Evolutionary conservation across 2,888 invertebrate genomes (phyloP).

Genomic region (Ashinkailepas kermadecensis): DNA sequence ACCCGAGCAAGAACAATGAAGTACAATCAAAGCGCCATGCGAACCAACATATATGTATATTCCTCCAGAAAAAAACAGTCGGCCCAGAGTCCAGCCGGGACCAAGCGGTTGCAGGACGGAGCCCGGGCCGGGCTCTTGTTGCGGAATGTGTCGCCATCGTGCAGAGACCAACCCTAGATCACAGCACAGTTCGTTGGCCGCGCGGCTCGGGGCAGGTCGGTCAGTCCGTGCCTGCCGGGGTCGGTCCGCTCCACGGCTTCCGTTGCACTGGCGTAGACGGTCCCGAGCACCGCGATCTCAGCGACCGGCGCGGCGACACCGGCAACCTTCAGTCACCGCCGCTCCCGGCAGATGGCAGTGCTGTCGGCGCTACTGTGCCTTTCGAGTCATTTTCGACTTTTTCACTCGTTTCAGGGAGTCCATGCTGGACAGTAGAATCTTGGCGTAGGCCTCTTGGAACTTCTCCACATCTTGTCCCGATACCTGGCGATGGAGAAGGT

Average conservation of each 20-base stretch:
- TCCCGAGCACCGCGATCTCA: background rate
- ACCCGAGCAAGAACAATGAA: too few species aligned
- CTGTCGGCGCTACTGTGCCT: background rate
- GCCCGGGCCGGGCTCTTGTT: too few species aligned
- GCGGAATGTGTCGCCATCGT: constrained; percentile 23
- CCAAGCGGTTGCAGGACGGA: too few species aligned
- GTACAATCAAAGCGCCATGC: too few species aligned
- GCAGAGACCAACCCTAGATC: constrained; percentile 24
- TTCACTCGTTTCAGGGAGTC: constrained; percentile 33
- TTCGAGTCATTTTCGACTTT: constrained; percentile 27
- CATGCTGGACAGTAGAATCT: constrained; percentile 34
- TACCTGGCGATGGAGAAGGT: constrained; percentile 26
- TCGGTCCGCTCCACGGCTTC: background rate
- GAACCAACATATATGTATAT: too few species aligned
- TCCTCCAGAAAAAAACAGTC: too few species aligned
- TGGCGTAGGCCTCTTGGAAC: constrained; percentile 33
- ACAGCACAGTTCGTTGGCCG: background rate
- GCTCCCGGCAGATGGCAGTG: background rate
- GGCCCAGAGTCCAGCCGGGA: too few species aligned
- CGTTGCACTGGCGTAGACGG: background rate
- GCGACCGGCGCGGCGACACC: background rate
- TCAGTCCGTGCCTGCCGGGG: too few species aligned
- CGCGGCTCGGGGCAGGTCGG: background rate
- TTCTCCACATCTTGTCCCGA: constrained; percentile 30
- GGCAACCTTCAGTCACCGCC: background rate